Evolutionary conservation across 1,140 invertebrate genomes (phyloP), one percentile per base, ranked within the genome.

Genomic region (Plodia interpunctella): DNA sequence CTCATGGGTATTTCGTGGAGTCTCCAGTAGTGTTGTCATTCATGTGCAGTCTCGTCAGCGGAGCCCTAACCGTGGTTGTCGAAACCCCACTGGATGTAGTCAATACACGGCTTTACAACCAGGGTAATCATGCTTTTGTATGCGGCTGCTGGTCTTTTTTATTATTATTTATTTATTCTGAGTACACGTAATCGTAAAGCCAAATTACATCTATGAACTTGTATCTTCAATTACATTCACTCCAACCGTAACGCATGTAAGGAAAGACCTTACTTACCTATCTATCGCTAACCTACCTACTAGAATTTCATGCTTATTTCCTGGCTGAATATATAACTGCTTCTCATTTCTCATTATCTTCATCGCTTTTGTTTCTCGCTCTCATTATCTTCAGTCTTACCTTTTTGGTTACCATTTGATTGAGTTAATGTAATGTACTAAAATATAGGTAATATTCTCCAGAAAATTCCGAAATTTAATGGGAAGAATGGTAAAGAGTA

Each of bases 71-170:
- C 59, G 93, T 94, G 6, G 54, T 94, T 4, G 91, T 92, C 56
- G 96, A 97, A 93, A 95, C 95, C 9, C 96, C 96, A 0, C 94
- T 97, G 77, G 96, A 98, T 66, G 77, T 87, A 21, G 76, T 79
- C 57, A 87, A 83, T 74, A 87, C 83, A 8, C 68, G 83, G 44
- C 80, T 87, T 57, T 83, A 72, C 57, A 87, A 87, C 60, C 83
- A 87, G 82, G 82, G 83, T 88, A 87, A 87, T 49, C 30, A 44
- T 15, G 38, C 38, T 44, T 44, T 35, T 63, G 66, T 63, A n/a
- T n/a, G n/a, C n/a, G n/a, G n/a, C n/a, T n/a, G n/a, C n/a, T n/a
- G n/a, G n/a, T n/a, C n/a, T n/a, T n/a, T n/a, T n/a, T n/a, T n/a
- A n/a, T n/a, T n/a, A n/a, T n/a, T n/a, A n/a, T n/a, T n/a, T n/a